Evolutionary conservation across 2,113 vertebrate species (phyloP).

Genomic region (Nibea albiflora): DNA sequence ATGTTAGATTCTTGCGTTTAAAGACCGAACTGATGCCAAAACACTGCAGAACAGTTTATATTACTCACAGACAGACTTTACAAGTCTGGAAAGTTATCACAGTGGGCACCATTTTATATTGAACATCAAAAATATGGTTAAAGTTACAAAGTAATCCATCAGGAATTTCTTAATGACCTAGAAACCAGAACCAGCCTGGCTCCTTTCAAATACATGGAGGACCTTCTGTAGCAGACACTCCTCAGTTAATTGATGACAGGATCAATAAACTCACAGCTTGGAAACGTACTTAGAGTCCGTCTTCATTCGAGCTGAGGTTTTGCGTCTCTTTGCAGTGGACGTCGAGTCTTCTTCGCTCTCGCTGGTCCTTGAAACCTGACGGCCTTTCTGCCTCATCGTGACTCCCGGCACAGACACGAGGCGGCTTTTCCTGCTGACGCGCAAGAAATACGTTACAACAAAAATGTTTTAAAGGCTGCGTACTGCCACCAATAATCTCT

Average conservation of each 20-base stretch:
- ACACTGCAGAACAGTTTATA: neutral
- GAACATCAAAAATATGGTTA: neutral
- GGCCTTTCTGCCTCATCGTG: neutral
- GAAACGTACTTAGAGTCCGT: conserved; percentile 51
- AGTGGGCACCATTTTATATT: neutral
- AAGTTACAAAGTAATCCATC: neutral
- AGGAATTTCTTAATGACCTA: neutral
- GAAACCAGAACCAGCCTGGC: too few species aligned
- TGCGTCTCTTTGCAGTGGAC: neutral
- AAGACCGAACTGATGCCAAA: neutral
- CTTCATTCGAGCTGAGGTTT: conserved; percentile 2
- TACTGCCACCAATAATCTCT: neutral
- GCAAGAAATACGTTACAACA: conserved; percentile 13
- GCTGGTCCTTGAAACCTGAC: conserved; percentile 23
- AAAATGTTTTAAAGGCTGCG: neutral
- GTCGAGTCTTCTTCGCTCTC: conserved; percentile 61
- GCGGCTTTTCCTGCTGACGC: conserved; percentile 35
- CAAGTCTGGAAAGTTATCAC: neutral
- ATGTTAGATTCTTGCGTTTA: neutral
- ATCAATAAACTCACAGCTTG: neutral
- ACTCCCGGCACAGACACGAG: conserved; percentile 3
- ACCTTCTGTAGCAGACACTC: neutral
- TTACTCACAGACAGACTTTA: too few species aligned
- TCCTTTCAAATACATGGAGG: neutral
- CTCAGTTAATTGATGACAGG: neutral